Base-by-base conservation (phyloP, 2,888 invertebrate genomes). In the Idaea biselata region DNA sequence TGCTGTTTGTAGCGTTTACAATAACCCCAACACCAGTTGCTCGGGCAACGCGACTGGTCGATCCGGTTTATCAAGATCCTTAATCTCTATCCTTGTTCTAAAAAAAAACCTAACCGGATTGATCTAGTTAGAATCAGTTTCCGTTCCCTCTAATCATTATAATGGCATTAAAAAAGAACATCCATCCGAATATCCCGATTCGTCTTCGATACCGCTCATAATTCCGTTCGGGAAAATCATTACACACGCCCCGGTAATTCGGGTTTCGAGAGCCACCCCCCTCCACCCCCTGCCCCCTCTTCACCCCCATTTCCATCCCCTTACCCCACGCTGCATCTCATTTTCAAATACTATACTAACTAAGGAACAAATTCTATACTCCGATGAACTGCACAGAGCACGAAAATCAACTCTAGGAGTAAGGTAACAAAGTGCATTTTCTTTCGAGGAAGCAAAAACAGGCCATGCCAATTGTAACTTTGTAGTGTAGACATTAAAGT, bases 161-260 rank as follows among this genome's bases (percentile, higher is more conserved):
- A 75, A 77, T 77, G 76, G 74, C 77, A 78, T 81, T 80, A 80
- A 79, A 81, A 71, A 80, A 80, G 80, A 76, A 78, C 80, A 82
- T 73, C 78, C 70, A 78, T 65, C 69, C 67, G 73, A 73, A 72
- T 73, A 75, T 81, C 82, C 78, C 83, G 81, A 83, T 85, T 80
- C 83, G 79, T 80, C 84, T 84, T 83, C 89, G 82, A 91, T 91
- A 86, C 86, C 84, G 82, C 82, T 85, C 86, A 89, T 90, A 89
- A 89, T 90, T 90, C 87, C 86, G 82, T 74, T 86, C 87, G 87
- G 91, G 91, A 88, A 91, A 92, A 91, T 92, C 91, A 91, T 92
- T 92, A 92, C 89, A 89, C 83, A 90, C 91, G 92, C 89, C 88
- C 88, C 84, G 90, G 89, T 89, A 89, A 91, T 91, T 91, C 89